A percentile compares a stretch with the other conserved stretches of the same genome.
These are phyloP conservation scores for Vombatus ursinus DNA, from an alignment of 2,113 vertebrate species.

Conservation along the genomic window DNA sequence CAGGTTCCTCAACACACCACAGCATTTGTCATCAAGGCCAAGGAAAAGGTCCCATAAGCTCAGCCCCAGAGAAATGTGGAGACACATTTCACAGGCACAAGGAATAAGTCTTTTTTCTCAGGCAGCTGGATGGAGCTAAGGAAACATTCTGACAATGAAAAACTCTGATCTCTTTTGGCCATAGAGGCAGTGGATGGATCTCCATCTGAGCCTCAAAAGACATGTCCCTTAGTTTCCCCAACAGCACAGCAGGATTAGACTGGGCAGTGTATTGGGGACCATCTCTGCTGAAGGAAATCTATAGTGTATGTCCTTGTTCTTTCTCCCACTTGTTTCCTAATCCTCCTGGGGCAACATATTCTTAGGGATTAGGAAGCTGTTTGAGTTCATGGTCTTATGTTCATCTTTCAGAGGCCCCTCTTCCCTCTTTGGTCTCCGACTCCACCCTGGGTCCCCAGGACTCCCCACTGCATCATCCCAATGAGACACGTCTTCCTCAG, in stretches of 20 bases:
- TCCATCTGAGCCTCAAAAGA: neutral
- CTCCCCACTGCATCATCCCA: neutral
- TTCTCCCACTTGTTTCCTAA: neutral
- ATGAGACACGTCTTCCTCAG: neutral
- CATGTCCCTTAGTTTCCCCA: neutral
- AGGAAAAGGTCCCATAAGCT: neutral
- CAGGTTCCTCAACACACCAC: constrained; percentile 49
- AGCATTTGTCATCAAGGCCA: constrained; percentile 56
- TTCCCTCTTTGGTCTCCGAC: neutral
- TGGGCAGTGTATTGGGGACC: neutral
- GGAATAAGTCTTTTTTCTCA: neutral
- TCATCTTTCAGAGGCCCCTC: neutral
- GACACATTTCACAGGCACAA: neutral
- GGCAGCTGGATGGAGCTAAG: neutral
- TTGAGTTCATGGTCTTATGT: neutral
- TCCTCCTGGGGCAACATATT: neutral
- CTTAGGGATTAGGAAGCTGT: neutral
- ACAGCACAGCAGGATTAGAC: neutral
- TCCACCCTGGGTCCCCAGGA: neutral
- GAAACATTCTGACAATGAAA: neutral
- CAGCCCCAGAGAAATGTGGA: neutral
- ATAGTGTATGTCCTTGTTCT: neutral
- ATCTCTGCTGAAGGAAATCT: neutral
- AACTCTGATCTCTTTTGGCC: rapidly evolving
- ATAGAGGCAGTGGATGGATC: neutral